A percentile compares a stretch with the other conserved stretches of the same genome.
Conservation (phyloP, 2,888 invertebrate genomes). For the Diadegma fenestrale region DNA sequence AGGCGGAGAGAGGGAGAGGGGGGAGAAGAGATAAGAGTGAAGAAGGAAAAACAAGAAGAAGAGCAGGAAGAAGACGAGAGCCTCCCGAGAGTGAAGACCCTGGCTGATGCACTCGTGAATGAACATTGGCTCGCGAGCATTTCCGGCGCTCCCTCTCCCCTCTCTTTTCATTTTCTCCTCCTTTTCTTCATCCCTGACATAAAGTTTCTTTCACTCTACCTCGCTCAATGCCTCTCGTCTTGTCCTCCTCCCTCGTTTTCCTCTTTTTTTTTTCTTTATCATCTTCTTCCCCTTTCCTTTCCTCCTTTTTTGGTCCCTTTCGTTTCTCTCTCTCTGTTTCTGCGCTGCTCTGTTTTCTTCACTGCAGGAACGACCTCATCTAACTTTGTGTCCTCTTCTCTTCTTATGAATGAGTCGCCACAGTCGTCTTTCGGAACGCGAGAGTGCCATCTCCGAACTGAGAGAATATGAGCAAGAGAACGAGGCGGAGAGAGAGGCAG, state of each 20-base stretch:
- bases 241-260: neutral
- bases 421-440: slow-evolving; percentile 56
- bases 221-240: slow-evolving; percentile 13
- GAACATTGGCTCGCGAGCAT: slow-evolving; percentile 83
- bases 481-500: slow-evolving; percentile 15
- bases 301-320: slow-evolving; percentile 37
- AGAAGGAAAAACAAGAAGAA: slow-evolving; percentile 69
- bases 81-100: slow-evolving; percentile 68
- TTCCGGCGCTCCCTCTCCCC: slow-evolving; percentile 80
- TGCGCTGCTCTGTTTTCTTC: slow-evolving; percentile 45
- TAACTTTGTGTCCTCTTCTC: slow-evolving; percentile 74
- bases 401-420: slow-evolving; percentile 83
- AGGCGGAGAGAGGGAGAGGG: slow-evolving; percentile 52
- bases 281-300: slow-evolving; percentile 34
- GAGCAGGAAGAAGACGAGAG: slow-evolving; percentile 72
- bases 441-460: slow-evolving; percentile 39
- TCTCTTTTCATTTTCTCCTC: slow-evolving; percentile 17
- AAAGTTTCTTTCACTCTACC: slow-evolving; percentile 28
- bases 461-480: slow-evolving; percentile 22
- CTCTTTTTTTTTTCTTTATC: slow-evolving; percentile 43
- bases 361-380: slow-evolving; percentile 64
- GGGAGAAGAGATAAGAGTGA: slow-evolving; percentile 54
- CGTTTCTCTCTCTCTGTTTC: slow-evolving; percentile 19
- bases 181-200: slow-evolving; percentile 27
- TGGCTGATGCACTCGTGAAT: slow-evolving; percentile 81